Percentiles rank a stretch among this genome's conserved stretches.
Evolutionary conservation across 2,888 invertebrate genomes (phyloP).

Genomic region (Aphelenchoides bicaudatus): DNA sequence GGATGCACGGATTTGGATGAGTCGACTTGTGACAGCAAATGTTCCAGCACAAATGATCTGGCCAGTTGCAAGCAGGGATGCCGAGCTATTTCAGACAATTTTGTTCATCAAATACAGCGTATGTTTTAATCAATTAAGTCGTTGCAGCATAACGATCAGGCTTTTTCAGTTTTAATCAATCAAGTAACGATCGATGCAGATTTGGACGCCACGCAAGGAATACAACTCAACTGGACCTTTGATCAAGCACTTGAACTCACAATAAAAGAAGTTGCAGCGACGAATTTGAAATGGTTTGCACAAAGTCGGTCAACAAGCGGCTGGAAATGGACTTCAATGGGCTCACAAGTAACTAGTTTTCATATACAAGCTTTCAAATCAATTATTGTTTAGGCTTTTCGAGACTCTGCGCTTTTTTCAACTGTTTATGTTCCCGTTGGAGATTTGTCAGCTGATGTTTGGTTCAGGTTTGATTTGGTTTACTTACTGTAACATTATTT

Average conservation of each 20-base stretch:
- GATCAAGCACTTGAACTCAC: slow-evolving; percentile 34
- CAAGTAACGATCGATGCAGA: slow-evolving; percentile 39
- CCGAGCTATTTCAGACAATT: slow-evolving; percentile 48
- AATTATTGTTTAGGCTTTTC: slow-evolving; percentile 9
- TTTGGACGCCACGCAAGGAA: slow-evolving; percentile 37
- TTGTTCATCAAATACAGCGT: slow-evolving; percentile 51
- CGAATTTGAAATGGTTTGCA: slow-evolving; percentile 49
- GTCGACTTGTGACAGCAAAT: slow-evolving; percentile 43
- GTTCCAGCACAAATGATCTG: slow-evolving; percentile 32
- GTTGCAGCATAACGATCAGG: background rate
- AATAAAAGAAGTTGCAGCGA: slow-evolving; percentile 47
- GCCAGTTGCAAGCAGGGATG: slow-evolving; percentile 51
- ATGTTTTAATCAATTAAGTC: slow-evolving; percentile 20
- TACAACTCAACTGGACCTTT: slow-evolving; percentile 48
- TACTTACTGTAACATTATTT: slow-evolving; percentile 45
- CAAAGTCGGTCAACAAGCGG: slow-evolving; percentile 41
- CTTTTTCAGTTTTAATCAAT: slow-evolving; percentile 33
- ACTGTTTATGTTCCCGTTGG: slow-evolving; percentile 26
- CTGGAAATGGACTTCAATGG: slow-evolving; percentile 45
- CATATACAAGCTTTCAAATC: background rate
- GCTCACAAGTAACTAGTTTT: slow-evolving; percentile 29
- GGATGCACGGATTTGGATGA: slow-evolving; percentile 54
- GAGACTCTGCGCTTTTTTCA: slow-evolving; percentile 14
- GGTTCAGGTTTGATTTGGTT: slow-evolving; percentile 42
- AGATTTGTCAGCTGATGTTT: slow-evolving; percentile 20